Evolutionary conservation across 2,113 vertebrate genomes (phyloP), one percentile per base, ranked within the genome.

Genomic region (Pygoscelis adeliae): DNA sequence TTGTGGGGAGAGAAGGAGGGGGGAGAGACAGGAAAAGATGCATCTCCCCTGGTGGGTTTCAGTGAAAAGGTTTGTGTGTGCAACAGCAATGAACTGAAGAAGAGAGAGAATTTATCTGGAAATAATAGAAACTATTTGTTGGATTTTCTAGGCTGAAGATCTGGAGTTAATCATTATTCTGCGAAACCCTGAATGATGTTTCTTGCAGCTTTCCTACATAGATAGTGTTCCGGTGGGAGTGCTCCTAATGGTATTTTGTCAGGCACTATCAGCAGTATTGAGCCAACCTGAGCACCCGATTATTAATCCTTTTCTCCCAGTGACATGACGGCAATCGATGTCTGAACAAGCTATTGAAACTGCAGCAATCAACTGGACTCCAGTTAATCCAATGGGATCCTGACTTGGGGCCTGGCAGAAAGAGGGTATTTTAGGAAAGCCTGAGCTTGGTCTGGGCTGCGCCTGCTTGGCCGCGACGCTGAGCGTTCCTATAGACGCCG

Each of bases 251-350:
- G 90, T 83, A 36, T 95, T 98, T 98, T 98, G 98, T 98, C 98
- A 98, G 98, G 95, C 97, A 55, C 97, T 97, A 98, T 98, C 98
- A 98, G 97, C 98, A 96, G 96, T 98, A 98, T 98, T 98, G 98
- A 98, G 98, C 97, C 97, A 97, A 88, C 97, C 97, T 97, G 97
- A 97, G 97, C 97, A 97, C 96, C 97, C 93, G 92, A 97, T 98
- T 98, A 99, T 98, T 98, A 98, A 98, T 98, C 98, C 98, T 97
- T 97, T 98, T 98, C 97, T 98, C 96, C 97, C 69, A 15, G 95
- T 98, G 98, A 98, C 97, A 98, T 97, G 97, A 98, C 97, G 97
- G 96, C 98, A 65, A 98, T 98, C 98, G 97, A 98, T 98, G 98
- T 86, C 97, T 94, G 98, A 98, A 98, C 98, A 98, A 98, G 98